Conservation (phyloP, 1,140 invertebrate genomes). For the Drosophila grimshawi region DNA sequence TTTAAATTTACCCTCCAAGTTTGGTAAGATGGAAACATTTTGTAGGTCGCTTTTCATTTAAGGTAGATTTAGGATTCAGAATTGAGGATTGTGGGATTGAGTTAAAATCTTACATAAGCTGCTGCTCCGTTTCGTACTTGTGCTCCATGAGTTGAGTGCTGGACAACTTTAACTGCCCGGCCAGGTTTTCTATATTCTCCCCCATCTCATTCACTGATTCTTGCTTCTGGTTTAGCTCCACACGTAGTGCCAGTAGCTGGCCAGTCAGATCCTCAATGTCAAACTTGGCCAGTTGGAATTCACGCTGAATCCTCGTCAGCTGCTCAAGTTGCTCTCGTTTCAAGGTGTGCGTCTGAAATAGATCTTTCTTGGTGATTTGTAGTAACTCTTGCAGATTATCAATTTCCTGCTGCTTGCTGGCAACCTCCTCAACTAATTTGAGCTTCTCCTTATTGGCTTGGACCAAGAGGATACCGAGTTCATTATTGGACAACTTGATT, state of each 20-base stretch:
- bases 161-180: constrained; percentile 2
- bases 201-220: constrained; percentile 27
- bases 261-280: constrained; percentile 44
- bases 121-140: constrained; percentile 35
- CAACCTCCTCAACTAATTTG: constrained; percentile 27
- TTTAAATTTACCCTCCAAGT: no score
- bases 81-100: no score
- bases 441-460: constrained; percentile 45
- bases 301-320: constrained; percentile 43
- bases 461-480: constrained; percentile 49
- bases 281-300: constrained; percentile 43
- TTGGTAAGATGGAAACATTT: no score
- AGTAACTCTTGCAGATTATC: constrained; percentile 53
- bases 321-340: constrained; percentile 53
- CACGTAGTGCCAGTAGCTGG: constrained; percentile 20
- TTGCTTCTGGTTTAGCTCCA: constrained; percentile 30
- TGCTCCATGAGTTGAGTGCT: constrained; percentile 19
- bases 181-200: constrained; percentile 20
- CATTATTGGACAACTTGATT: constrained; percentile 61
- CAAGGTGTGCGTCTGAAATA: constrained; percentile 42
- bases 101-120: constrained; percentile 27
- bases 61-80: no score
- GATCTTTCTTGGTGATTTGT: constrained; percentile 41
- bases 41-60: no score
- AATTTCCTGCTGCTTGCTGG: constrained; percentile 46